Base-by-base conservation (phyloP, 2,797 vertebrate species). In the Acanthurus leucopareius region DNA sequence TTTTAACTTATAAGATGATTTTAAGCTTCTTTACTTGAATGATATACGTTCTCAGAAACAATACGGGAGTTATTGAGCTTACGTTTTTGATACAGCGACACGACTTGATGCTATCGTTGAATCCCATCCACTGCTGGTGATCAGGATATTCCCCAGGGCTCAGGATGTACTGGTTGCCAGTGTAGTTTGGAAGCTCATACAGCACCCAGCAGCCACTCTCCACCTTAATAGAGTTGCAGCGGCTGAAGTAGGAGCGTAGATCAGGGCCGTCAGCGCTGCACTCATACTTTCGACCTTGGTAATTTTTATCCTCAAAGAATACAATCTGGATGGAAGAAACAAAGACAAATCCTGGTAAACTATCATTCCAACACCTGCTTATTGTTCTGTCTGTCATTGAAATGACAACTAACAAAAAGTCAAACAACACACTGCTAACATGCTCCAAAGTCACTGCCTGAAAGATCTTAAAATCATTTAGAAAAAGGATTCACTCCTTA, bases 191-290 rank as follows among this genome's bases (percentile, higher is more conserved):
- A 17, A 20, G 78, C 71, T 94, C 88, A 5, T 93, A 93, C 60
- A 94, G 83, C 44, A 93, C 91, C 91, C 93, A 94, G 86, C 91
- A 91, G 57, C 93, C 91, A 10, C 89, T 88, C 54, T 92, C 91
- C 69, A 95, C 93, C 65, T 86, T 90, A 42, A 93, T 80, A 73
- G 93, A 93, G 81, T 86, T 92, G 64, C 91, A 94, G 66, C 66
- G 79, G 75, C 71, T 88, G 54, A 94, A 87, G 77, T 84, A 87
- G 32, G 79, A 69, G 53, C 75, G 85, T 15, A 90, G 90, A 74
- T 90, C 88, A 44, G 87, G 57, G 66, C 83, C 80, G 79, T 94
- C 91, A 1, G 38, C 45, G 57, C 79, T 85, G 83, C 91, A 91
- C 79, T 92, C 92, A 73, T 92, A 82, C 78, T 67, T 76, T 42